Percentiles rank a stretch among this genome's conserved stretches.
These are phyloP conservation scores for Neomonachus schauinslandi DNA, from an alignment of 2,113 vertebrate genomes.

Conservation along the genomic window DNA sequence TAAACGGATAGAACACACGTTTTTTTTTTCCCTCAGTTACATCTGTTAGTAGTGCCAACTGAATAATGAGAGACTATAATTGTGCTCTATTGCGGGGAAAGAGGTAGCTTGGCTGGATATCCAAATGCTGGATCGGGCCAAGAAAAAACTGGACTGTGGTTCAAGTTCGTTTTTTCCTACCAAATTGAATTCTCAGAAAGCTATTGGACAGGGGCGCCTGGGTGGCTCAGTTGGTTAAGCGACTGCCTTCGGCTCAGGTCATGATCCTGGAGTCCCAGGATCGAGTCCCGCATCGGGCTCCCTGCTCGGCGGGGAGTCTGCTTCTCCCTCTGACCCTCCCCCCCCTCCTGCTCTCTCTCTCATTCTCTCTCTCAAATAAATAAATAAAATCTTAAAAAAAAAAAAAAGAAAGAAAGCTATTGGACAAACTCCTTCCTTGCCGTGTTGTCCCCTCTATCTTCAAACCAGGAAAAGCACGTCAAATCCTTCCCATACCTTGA, in stretches of 20 bases:
- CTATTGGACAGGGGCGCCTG: too few species aligned
- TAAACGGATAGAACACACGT: background rate
- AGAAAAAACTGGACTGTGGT: background rate
- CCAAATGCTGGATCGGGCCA: background rate
- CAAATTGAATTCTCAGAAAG: background rate
- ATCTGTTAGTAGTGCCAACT: background rate
- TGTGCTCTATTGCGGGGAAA: slow-evolving; percentile 15
- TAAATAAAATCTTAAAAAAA: too few species aligned
- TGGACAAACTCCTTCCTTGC: background rate
- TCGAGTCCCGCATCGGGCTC: too few species aligned
- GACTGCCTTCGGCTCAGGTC: too few species aligned
- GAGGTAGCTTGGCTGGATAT: background rate
- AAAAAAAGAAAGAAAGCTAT: too few species aligned
- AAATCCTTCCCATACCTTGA: background rate
- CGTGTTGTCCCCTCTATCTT: background rate
- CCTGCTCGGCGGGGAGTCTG: too few species aligned
- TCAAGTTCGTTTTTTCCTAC: slow-evolving; percentile 28
- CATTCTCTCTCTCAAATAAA: too few species aligned
- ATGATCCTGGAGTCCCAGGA: too few species aligned
- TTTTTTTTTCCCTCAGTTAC: background rate
- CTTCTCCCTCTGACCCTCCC: too few species aligned
- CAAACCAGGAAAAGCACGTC: background rate
- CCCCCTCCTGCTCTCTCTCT: too few species aligned
- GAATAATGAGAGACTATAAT: background rate
- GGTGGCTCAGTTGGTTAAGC: too few species aligned